Percentiles rank a stretch among this genome's conserved stretches.
These are phyloP conservation scores for Cirrhinus mrigala DNA, from an alignment of 2,797 vertebrate species.

Conservation along the genomic window DNA sequence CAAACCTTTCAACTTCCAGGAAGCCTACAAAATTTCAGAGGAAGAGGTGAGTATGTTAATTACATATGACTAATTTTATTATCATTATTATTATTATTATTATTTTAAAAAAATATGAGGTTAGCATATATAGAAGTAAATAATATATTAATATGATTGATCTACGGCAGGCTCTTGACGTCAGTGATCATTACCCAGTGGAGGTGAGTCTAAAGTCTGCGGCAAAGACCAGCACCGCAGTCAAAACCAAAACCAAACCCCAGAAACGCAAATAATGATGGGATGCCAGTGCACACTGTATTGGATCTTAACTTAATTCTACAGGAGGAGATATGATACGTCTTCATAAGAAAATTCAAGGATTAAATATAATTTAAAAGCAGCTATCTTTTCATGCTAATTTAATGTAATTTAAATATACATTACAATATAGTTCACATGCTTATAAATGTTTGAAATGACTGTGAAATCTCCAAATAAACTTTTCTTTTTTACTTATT, in stretches of 20 bases:
- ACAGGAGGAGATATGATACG: not conserved
- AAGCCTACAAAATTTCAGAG: constrained; percentile 64
- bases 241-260: not conserved
- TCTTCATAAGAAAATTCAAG: not conserved
- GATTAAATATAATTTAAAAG: not conserved
- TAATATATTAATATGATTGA: not conserved
- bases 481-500: not conserved
- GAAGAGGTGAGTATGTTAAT: constrained; percentile 64
- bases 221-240: not conserved
- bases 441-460: not conserved
- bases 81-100: too few species aligned
- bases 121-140: not conserved
- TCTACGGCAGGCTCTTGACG: constrained; percentile 63
- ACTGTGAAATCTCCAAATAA: not conserved
- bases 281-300: not conserved
- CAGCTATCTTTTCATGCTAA: not conserved
- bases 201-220: constrained; percentile 70
- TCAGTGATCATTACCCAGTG: constrained; percentile 80
- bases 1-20: constrained; percentile 76
- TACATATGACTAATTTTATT: not conserved
- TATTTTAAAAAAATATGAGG: not conserved
- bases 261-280: not conserved
- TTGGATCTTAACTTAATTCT: not conserved
- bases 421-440: not conserved
- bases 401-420: not conserved